These are phyloP conservation scores for Ctenomys sociabilis DNA, from an alignment of 2,113 vertebrate species.

Conservation along the genomic window DNA sequence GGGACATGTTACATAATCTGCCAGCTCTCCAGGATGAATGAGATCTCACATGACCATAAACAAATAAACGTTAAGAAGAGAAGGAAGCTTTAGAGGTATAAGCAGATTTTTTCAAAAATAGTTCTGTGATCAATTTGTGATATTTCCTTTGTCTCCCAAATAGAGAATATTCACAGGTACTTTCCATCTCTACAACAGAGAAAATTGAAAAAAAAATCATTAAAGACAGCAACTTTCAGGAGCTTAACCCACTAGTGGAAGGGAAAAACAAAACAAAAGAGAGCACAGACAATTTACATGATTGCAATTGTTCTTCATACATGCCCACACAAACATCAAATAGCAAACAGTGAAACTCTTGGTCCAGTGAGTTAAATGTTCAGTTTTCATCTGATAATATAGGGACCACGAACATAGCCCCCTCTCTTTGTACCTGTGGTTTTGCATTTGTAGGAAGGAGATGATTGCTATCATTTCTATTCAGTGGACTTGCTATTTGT, in stretches of 20 bases:
- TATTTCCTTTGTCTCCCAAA: not conserved
- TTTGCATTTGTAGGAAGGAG: not conserved
- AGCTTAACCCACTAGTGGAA: not conserved
- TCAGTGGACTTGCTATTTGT: not conserved
- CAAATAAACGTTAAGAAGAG: not conserved
- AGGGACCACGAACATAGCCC: not conserved
- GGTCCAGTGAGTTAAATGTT: not conserved
- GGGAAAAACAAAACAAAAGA: not conserved
- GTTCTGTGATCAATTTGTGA: not conserved
- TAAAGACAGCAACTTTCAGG: not conserved
- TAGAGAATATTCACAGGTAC: not conserved
- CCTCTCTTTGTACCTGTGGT: not conserved
- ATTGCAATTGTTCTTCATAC: accelerated
- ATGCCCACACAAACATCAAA: not conserved
- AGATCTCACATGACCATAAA: not conserved
- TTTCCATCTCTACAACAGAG: not conserved
- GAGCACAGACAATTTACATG: not conserved
- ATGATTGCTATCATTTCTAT: not conserved
- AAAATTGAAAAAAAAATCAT: not conserved
- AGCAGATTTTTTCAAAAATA: not conserved
- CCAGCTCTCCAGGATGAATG: not conserved
- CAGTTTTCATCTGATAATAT: not conserved
- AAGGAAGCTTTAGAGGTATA: not conserved
- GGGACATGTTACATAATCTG: not conserved
- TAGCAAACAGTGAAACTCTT: not conserved